A percentile compares a stretch with the other conserved stretches of the same genome.
Conservation (phyloP, 1,140 invertebrate species). For the Saxidomus purpurata region DNA sequence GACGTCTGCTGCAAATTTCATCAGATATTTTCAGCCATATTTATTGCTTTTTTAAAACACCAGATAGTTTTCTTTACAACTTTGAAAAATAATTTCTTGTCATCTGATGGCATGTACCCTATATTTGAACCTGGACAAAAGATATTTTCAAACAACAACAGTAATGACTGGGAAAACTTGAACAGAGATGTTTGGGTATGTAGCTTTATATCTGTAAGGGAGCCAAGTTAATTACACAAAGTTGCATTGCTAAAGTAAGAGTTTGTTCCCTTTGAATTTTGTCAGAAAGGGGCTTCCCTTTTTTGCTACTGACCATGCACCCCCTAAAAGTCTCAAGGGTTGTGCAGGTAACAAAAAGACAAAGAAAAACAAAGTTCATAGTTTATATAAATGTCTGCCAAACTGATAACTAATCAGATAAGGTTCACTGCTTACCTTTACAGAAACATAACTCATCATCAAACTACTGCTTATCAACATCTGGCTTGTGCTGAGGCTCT, state of each 20-base stretch:
- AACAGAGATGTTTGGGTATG: slow-evolving; percentile 63
- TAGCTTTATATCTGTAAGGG: background rate
- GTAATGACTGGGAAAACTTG: slow-evolving; percentile 59
- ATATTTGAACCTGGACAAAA: slow-evolving; percentile 65
- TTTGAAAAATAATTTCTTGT: background rate
- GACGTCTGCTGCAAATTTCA: slow-evolving; percentile 32
- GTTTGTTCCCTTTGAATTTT: too few relatives aligned
- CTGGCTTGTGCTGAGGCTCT: slow-evolving; percentile 3
- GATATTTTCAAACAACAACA: slow-evolving; percentile 46
- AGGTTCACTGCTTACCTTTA: slow-evolving; percentile 40
- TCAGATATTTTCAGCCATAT: background rate
- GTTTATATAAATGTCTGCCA: background rate
- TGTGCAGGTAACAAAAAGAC: too few relatives aligned
- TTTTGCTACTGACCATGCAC: too few relatives aligned
- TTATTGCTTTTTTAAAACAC: too few relatives aligned
- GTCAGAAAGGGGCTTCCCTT: too few relatives aligned
- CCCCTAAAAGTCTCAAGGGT: too few relatives aligned
- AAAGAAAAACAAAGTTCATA: too few relatives aligned
- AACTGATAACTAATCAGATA: slow-evolving; percentile 40
- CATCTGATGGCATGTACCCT: slow-evolving; percentile 64
- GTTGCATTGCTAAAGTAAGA: too few relatives aligned
- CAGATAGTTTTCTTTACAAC: too few relatives aligned
- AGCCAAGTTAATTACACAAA: too few relatives aligned
- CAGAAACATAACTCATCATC: slow-evolving; percentile 43
- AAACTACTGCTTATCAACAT: slow-evolving; percentile 41